Percentiles rank a stretch among this genome's conserved stretches.
Evolutionary conservation across 2,797 vertebrate species (phyloP).

Genomic region (Knipowitschia caucasica): DNA sequence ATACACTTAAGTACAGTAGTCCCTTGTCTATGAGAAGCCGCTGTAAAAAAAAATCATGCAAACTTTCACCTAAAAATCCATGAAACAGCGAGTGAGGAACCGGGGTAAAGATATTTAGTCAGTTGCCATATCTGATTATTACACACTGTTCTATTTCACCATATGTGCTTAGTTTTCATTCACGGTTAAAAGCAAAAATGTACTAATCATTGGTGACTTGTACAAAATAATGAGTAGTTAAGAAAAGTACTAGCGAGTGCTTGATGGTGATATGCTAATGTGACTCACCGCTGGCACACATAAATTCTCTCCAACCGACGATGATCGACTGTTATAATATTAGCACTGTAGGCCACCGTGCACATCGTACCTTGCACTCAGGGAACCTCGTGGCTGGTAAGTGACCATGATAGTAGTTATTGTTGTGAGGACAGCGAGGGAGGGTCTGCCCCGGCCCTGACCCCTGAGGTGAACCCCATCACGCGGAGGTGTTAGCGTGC

Average conservation of each 20-base stretch:
- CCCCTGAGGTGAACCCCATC: constrained; percentile 72
- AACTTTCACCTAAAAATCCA: no score
- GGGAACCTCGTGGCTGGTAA: constrained; percentile 17
- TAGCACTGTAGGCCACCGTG: constrained; percentile 5
- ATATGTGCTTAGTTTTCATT: no score
- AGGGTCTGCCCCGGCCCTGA: constrained; percentile 68
- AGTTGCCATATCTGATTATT: no score
- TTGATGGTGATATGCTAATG: neutral
- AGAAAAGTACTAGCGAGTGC: neutral
- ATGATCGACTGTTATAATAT: no score
- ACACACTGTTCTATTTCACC: no score
- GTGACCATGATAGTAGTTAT: constrained; percentile 16
- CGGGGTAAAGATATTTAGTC: no score
- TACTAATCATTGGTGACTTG: no score
- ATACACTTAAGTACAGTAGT: no score
- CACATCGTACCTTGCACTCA: constrained; percentile 17
- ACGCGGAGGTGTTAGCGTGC: constrained; percentile 72
- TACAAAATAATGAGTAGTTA: neutral
- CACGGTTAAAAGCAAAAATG: no score
- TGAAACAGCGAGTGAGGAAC: no score
- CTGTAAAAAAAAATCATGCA: no score
- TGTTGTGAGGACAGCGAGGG: constrained; percentile 38
- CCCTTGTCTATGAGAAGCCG: no score
- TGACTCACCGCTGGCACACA: neutral
- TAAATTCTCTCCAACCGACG: neutral